phyloP scores from a whole-genome alignment of 1,140 invertebrate species.

The Acromyrmex charruanus region DNA sequence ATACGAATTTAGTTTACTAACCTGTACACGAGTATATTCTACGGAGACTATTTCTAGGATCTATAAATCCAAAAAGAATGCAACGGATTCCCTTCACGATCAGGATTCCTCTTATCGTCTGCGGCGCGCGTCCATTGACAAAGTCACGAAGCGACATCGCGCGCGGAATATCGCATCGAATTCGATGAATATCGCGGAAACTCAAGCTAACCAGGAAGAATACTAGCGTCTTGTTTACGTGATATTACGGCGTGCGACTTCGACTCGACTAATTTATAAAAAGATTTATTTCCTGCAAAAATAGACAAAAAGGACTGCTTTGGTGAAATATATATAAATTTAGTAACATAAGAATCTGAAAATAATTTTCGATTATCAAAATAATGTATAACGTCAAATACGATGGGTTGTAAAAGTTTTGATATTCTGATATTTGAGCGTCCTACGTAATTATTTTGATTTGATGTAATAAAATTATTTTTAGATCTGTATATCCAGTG shows the following conservation, averaged over 20 bases:
- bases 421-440: no score
- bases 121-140: conserved; percentile 51
- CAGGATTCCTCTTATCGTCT: conserved; percentile 56
- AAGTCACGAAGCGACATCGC: conserved; percentile 64
- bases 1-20: conserved; percentile 5
- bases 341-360: no score
- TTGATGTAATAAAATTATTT: no score
- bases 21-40: not conserved
- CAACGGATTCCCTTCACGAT: conserved; percentile 70
- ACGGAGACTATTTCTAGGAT: conserved; percentile 33
- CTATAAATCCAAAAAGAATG: conserved; percentile 65
- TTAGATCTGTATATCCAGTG: no score
- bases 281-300: not conserved
- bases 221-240: conserved; percentile 11
- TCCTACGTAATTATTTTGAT: no score
- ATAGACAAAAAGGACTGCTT: no score
- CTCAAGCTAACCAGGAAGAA: conserved; percentile 5
- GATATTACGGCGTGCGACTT: not conserved
- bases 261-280: not conserved
- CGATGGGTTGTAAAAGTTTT: no score
- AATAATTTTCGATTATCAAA: no score
- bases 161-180: conserved; percentile 69
- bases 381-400: no score
- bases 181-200: conserved; percentile 66
- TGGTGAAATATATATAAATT: no score